Percentiles rank a stretch among this genome's conserved stretches.
phyloP scores from a whole-genome alignment of 2,797 vertebrate genomes.

The Champsocephalus esox region DNA sequence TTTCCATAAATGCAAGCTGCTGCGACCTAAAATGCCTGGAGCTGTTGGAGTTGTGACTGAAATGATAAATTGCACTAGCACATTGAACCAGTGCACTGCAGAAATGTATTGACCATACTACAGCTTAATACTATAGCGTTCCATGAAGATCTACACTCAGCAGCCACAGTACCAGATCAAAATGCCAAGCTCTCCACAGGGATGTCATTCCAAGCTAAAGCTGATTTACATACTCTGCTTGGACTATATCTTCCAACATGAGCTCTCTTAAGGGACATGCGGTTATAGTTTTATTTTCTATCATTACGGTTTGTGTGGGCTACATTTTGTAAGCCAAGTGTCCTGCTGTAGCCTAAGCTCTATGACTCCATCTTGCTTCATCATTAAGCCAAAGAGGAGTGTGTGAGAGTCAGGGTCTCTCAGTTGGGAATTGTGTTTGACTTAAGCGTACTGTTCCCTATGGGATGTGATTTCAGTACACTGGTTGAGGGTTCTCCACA shows the following conservation, averaged over 20 bases:
- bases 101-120: slow-evolving; percentile 29
- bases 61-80: slow-evolving; percentile 19
- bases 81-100: background rate
- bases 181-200: slow-evolving; percentile 49
- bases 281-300: slow-evolving; percentile 29
- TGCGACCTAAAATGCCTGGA: slow-evolving; percentile 17
- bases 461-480: slow-evolving; percentile 2
- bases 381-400: slow-evolving; percentile 39
- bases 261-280: slow-evolving; percentile 15
- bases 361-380: slow-evolving; percentile 27
- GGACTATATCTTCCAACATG: slow-evolving; percentile 24
- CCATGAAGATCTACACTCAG: slow-evolving; percentile 24
- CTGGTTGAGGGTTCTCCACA: background rate
- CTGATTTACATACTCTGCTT: slow-evolving; percentile 29
- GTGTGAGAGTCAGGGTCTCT: slow-evolving; percentile 33
- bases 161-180: slow-evolving; percentile 45
- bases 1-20: slow-evolving; percentile 14
- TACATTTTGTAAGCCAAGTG: slow-evolving; percentile 27
- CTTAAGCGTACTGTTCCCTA: slow-evolving; percentile 21
- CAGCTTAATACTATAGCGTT: slow-evolving; percentile 21
- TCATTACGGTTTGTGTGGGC: slow-evolving; percentile 28
- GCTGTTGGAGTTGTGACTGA: slow-evolving; percentile 1
- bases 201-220: slow-evolving; percentile 23
- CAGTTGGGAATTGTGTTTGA: slow-evolving; percentile 37
- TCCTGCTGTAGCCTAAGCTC: slow-evolving; percentile 25